Conservation (phyloP, 2,113 vertebrate genomes). For the Pseudorasbora parva region DNA sequence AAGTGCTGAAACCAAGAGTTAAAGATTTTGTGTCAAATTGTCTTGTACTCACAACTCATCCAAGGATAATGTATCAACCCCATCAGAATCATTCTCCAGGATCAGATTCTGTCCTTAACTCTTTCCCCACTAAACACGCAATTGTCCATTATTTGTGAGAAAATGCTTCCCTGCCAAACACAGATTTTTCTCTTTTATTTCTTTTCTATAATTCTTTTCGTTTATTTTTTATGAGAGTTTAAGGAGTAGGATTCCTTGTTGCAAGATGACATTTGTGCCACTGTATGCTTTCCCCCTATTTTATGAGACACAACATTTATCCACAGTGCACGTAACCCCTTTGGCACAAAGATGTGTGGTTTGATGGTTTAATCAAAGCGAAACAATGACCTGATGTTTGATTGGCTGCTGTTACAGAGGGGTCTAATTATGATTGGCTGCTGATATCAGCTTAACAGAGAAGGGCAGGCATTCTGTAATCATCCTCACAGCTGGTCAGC, state of each 20-base stretch:
- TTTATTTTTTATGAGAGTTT: too few species aligned
- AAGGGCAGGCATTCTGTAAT: constrained; percentile 32
- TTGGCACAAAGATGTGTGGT: constrained; percentile 1
- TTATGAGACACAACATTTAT: background rate
- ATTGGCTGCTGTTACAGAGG: constrained; percentile 10
- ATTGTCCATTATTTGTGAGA: too few species aligned
- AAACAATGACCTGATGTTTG: constrained; percentile 26
- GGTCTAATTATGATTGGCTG: constrained; percentile 50
- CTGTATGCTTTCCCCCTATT: background rate
- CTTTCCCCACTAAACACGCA: too few species aligned
- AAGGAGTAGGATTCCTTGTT: background rate
- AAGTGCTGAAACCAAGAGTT: constrained; percentile 38
- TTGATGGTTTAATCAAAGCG: constrained; percentile 24
- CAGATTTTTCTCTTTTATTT: too few species aligned
- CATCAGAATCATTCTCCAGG: background rate
- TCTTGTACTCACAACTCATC: constrained; percentile 25
- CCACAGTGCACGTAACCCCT: background rate
- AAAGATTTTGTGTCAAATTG: constrained; percentile 38
- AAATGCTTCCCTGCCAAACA: too few species aligned
- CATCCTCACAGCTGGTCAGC: constrained; percentile 41
- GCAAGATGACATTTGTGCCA: background rate
- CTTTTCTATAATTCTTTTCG: too few species aligned
- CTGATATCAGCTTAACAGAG: constrained; percentile 24
- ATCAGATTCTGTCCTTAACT: background rate
- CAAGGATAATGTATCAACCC: constrained; percentile 7